Conservation (phyloP, 2,797 vertebrate species). For the Pachyuromys duprasi region DNA sequence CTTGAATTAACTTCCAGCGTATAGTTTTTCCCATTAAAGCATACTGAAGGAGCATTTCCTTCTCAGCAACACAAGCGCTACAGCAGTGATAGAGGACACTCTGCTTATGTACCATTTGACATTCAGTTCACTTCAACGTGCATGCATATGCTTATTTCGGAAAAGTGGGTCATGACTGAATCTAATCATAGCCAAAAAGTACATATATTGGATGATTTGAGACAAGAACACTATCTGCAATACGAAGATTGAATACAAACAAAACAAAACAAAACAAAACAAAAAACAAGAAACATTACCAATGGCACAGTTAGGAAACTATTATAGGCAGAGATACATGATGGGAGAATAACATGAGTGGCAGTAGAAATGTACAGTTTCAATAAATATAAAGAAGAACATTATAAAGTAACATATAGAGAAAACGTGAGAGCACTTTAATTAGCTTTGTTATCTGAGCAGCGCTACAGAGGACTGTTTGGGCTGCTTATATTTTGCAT, state of each 20-base stretch:
- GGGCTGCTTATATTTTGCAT: neutral
- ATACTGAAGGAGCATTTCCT: neutral
- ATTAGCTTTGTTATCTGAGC: neutral
- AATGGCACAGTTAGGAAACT: neutral
- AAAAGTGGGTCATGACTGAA: neutral
- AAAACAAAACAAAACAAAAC: no score
- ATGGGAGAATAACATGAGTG: neutral
- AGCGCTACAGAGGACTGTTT: neutral
- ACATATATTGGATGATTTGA: neutral
- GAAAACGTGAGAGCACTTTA: neutral
- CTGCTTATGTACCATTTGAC: neutral
- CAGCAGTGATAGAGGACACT: neutral
- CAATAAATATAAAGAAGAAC: neutral
- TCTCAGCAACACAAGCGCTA: neutral
- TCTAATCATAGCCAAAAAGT: neutral
- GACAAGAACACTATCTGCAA: neutral
- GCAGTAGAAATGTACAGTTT: neutral
- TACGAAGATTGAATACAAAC: neutral
- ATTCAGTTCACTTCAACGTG: neutral
- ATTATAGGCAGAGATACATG: neutral
- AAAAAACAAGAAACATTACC: neutral
- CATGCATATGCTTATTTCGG: neutral
- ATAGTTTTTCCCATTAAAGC: neutral
- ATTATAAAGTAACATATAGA: neutral
- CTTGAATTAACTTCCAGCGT: neutral